Evolutionary conservation across 2,888 invertebrate genomes (phyloP), one percentile per base, ranked within the genome.

Genomic region (Xanthorhoe spadicearia): DNA sequence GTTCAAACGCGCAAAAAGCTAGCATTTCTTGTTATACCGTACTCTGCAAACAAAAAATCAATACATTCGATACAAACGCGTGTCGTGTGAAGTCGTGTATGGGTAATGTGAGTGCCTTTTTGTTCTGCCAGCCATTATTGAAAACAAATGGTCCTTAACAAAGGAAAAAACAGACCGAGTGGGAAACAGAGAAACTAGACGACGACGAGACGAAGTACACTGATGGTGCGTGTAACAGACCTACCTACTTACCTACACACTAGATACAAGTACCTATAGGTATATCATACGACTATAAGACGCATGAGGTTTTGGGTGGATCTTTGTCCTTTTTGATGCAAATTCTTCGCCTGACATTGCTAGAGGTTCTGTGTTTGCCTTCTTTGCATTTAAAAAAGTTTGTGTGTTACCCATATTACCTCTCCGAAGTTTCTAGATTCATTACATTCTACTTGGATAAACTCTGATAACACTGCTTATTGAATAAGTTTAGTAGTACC

Each of bases 121-220:
- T 71, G 66, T 69, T 60, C 64, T 59, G 52, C 28, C 58, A 53
- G 51, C 66, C 71, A 68, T 66, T 71, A 70, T 62, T 68, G 55
- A 53, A 69, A 69, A 69, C 68, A 68, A 68, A 69, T 61, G 68
- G 51, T 57, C 58, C 64, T 48, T 67, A 66, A 69, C 66, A 70
- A 67, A 57, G 56, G 65, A 51, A 50, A 64, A 65, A 64, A 53
- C 52, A 53, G 28, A 50, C 43, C 51, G 23, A 18, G 28, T 13
- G 15, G 46, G 49, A 48, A 59, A 59, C 53, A n/a, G 13, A 43
- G n/a, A 46, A 56, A 51, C 38, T 62, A 23, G 17, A 6, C 15
- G 18, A 18, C n/a, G 10, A 55, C 19, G 2, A 32, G 32, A 32
- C 32, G 32, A 32, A 32, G 8, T 32, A 32, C 32, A 32, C 32